phyloP scores from a whole-genome alignment of 2,888 invertebrate genomes.

The Bruchidius siliquastri region DNA sequence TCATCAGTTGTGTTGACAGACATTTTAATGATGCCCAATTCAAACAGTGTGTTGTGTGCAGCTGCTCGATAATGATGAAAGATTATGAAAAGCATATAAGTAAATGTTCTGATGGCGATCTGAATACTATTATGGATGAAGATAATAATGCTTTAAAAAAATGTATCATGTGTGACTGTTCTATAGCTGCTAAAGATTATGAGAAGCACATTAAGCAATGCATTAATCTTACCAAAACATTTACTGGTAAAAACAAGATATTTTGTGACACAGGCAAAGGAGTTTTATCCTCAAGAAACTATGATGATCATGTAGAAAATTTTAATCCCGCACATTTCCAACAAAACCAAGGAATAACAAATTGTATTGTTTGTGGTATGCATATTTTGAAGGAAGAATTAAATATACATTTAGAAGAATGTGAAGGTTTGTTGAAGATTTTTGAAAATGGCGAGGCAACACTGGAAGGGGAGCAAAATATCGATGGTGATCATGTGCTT shows the following conservation, averaged over 20 bases:
- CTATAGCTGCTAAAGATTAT: conserved; percentile 22
- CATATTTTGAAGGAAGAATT: conserved; percentile 36
- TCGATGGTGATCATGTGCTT: conserved; percentile 42
- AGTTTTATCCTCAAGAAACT: conserved; percentile 39
- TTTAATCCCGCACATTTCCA: conserved; percentile 51
- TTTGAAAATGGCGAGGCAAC: conserved; percentile 36
- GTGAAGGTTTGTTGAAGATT: conserved; percentile 43
- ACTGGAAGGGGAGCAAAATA: conserved; percentile 28
- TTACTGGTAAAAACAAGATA: conserved; percentile 5
- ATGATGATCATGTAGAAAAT: conserved; percentile 47
- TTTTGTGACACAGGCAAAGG: conserved; percentile 52
- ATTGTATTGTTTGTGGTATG: conserved; percentile 47
- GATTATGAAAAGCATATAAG: not conserved
- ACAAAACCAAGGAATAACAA: conserved; percentile 1
- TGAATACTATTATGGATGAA: not conserved
- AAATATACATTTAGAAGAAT: conserved; percentile 45
- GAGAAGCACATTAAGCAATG: not conserved
- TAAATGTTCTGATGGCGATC: conserved; percentile 37
- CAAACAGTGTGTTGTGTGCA: not conserved
- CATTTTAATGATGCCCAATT: conserved; percentile 24
- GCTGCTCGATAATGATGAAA: not conserved
- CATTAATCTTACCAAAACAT: not conserved
- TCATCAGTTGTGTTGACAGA: conserved; percentile 14
- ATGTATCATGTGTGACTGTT: conserved; percentile 38
- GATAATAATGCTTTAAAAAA: not conserved